phyloP scores from a whole-genome alignment of 2,888 invertebrate species.

The Glyphotaelius pellucidus region DNA sequence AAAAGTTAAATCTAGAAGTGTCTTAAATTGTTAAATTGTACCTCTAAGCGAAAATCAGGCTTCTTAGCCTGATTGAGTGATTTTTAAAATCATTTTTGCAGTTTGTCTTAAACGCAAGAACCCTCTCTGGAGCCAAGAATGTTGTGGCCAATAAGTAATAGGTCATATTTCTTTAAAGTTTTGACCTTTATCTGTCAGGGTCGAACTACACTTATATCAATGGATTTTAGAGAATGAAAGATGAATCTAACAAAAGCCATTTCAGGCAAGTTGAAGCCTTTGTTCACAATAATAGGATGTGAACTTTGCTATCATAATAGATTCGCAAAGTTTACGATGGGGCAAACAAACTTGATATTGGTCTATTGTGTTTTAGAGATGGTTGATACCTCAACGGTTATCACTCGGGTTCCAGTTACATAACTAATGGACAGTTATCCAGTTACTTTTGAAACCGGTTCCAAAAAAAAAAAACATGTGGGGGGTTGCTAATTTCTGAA shows the following conservation, averaged over 20 bases:
- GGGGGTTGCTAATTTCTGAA: too few relatives aligned
- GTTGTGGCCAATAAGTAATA: not conserved
- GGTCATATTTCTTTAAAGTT: not conserved
- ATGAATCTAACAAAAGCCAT: not conserved
- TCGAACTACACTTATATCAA: not conserved
- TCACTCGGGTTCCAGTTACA: too few relatives aligned
- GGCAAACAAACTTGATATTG: not conserved
- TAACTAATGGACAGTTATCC: too few relatives aligned
- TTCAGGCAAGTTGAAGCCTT: not conserved
- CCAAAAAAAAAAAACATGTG: too few relatives aligned
- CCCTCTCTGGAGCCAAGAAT: not conserved
- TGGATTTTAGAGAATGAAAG: not conserved
- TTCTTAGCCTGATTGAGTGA: too few relatives aligned
- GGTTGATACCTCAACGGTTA: too few relatives aligned
- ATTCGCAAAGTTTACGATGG: not conserved
- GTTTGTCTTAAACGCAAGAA: too few relatives aligned
- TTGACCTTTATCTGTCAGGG: not conserved
- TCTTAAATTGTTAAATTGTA: too few relatives aligned
- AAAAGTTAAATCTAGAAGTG: too few relatives aligned
- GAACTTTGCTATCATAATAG: not conserved
- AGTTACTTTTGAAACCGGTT: too few relatives aligned
- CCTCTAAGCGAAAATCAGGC: too few relatives aligned
- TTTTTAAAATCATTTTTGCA: too few relatives aligned
- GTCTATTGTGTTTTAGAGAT: not conserved
- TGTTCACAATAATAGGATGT: not conserved